Conservation (phyloP, 1,140 invertebrate species). For the Pseudomyrmex pallidus region DNA sequence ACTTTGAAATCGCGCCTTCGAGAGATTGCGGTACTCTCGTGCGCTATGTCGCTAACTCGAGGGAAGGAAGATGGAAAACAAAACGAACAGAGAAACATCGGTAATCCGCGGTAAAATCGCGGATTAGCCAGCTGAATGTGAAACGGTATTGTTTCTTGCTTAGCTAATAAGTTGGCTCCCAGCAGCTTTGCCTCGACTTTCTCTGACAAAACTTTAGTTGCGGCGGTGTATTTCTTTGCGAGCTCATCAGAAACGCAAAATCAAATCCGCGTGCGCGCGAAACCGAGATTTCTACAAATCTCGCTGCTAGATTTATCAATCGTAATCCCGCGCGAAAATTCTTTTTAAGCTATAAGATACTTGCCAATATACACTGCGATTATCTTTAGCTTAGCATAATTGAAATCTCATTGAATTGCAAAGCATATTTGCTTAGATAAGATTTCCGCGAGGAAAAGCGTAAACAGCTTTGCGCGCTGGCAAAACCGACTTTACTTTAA, state of each 20-base stretch:
- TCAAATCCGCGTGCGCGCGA: neutral
- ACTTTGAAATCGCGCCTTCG: slow-evolving; percentile 17
- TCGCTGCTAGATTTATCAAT: slow-evolving; percentile 15
- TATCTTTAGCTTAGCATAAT: neutral
- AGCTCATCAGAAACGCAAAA: neutral
- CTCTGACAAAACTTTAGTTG: slow-evolving; percentile 19
- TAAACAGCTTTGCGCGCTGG: slow-evolving; percentile 14
- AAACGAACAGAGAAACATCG: slow-evolving; percentile 37
- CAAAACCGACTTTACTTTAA: slow-evolving; percentile 15
- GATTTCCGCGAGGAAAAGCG: neutral
- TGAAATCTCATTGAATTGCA: slow-evolving; percentile 11
- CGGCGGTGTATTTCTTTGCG: slow-evolving; percentile 29
- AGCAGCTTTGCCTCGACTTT: slow-evolving; percentile 10
- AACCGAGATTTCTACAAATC: neutral
- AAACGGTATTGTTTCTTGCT: slow-evolving; percentile 55
- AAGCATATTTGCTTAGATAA: neutral
- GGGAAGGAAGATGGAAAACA: slow-evolving; percentile 14
- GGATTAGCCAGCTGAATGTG: slow-evolving; percentile 44
- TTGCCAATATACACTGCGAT: neutral
- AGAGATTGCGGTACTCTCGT: neutral
- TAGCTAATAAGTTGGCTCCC: slow-evolving; percentile 44
- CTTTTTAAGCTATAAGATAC: neutral
- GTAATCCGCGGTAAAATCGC: slow-evolving; percentile 37
- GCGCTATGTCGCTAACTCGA: slow-evolving; percentile 20
- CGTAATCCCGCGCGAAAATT: neutral